These are phyloP conservation scores for Corvus cornix DNA, from an alignment of 2,113 vertebrate genomes.

Conservation along the genomic window DNA sequence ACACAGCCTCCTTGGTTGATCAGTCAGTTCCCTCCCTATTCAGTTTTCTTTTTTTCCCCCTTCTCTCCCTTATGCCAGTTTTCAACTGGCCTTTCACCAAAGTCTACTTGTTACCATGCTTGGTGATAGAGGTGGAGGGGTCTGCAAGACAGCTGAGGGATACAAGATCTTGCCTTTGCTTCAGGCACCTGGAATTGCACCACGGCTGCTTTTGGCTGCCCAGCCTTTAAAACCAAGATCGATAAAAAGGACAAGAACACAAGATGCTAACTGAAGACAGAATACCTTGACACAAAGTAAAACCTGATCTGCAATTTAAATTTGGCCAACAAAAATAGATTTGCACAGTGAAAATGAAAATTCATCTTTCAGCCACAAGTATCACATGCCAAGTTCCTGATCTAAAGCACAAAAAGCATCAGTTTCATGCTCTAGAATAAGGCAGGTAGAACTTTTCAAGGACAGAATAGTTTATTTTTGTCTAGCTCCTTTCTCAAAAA, in stretches of 20 bases:
- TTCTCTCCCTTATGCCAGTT: neutral
- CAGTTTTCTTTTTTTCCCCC: neutral
- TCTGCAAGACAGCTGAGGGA: neutral
- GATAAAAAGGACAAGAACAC: neutral
- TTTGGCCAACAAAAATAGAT: conserved; percentile 1
- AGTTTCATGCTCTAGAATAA: neutral
- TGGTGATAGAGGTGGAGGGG: neutral
- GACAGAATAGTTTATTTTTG: conserved; percentile 17
- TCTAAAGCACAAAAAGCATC: neutral
- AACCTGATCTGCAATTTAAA: conserved; percentile 18
- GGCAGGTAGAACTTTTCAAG: conserved; percentile 6
- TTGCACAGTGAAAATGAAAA: conserved; percentile 12
- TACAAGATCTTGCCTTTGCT: neutral
- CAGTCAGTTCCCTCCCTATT: neutral
- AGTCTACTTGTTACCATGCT: neutral
- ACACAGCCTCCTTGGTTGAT: fast-evolving
- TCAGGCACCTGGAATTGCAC: neutral
- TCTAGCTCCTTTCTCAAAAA: conserved; percentile 5
- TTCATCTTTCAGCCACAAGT: neutral
- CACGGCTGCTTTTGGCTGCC: neutral
- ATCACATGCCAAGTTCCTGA: neutral
- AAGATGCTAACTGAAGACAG: neutral
- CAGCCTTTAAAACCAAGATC: neutral
- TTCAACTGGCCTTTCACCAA: neutral
- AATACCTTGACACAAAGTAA: neutral